A percentile compares a stretch with the other conserved stretches of the same genome.
Conservation (phyloP, 2,797 vertebrate species). For the Coendou prehensilis region DNA sequence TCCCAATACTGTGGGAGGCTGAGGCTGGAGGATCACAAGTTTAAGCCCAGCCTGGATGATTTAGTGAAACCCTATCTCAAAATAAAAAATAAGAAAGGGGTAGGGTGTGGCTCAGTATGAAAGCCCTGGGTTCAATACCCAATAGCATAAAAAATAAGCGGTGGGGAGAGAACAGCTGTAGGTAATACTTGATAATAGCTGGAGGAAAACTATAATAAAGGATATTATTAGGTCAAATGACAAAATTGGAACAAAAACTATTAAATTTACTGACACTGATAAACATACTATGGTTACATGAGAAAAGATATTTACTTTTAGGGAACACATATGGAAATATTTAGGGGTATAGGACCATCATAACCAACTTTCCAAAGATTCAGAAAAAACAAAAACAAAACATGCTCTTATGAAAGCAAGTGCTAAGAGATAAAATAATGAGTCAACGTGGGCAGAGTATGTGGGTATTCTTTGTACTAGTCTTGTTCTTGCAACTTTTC, state of each 20-base stretch:
- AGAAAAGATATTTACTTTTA: slow-evolving; percentile 40
- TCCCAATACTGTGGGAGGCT: not conserved
- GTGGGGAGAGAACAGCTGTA: not conserved
- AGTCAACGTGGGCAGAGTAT: not conserved
- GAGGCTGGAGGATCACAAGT: not conserved
- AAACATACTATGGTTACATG: not conserved
- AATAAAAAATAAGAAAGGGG: not conserved
- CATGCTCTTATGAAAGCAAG: not conserved
- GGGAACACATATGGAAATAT: slow-evolving; percentile 20
- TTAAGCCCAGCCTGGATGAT: not conserved
- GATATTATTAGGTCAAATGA: not conserved
- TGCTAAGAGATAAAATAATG: not conserved
- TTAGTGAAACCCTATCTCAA: not conserved
- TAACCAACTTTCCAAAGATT: slow-evolving; percentile 41
- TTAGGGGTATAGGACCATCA: not conserved
- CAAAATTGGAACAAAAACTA: not conserved
- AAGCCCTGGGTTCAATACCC: not conserved
- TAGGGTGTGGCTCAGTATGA: not conserved
- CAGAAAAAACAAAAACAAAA: not conserved
- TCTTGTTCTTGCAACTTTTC: slow-evolving; percentile 26
- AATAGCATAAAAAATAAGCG: not conserved
- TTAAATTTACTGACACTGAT: not conserved
- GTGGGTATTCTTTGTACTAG: not conserved
- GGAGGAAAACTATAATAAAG: not conserved
- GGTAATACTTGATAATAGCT: not conserved